Evolutionary conservation across 2,888 invertebrate genomes (phyloP).

Genomic region (Pecten maximus): DNA sequence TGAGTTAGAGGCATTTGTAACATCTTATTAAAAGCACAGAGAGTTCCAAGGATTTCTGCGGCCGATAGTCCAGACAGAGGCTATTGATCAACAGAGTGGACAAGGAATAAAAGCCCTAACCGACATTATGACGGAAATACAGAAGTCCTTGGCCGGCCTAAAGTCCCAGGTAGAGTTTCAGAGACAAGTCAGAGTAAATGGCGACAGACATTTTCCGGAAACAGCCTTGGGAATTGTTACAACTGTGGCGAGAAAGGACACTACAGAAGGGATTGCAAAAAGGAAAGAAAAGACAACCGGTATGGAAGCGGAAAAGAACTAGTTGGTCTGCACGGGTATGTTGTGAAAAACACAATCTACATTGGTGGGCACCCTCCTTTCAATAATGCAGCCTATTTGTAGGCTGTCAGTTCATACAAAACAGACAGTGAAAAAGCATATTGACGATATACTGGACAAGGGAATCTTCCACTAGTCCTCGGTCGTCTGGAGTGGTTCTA

Average conservation of each 20-base stretch:
- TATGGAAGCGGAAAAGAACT: no score
- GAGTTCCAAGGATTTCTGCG: constrained; percentile 33
- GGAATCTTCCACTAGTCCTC: constrained; percentile 50
- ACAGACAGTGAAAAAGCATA: neutral
- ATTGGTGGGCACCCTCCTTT: no score
- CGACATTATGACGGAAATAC: neutral
- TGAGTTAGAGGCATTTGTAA: constrained; percentile 36
- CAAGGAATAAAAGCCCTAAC: no score
- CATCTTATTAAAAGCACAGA: neutral
- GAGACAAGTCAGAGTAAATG: neutral
- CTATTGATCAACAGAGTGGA: neutral
- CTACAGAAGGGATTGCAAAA: no score
- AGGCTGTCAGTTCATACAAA: neutral
- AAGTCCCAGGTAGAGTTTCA: neutral
- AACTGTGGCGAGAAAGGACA: neutral
- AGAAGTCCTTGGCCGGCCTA: neutral
- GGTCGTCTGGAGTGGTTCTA: constrained; percentile 51
- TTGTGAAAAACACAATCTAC: constrained; percentile 19
- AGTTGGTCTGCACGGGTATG: no score
- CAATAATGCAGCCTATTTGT: neutral
- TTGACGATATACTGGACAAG: constrained; percentile 3
- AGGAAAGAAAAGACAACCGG: no score
- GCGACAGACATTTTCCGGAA: neutral
- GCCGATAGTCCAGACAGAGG: neutral
- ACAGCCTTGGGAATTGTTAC: neutral